phyloP scores from a whole-genome alignment of 2,797 vertebrate species.

The Morus bassanus region DNA sequence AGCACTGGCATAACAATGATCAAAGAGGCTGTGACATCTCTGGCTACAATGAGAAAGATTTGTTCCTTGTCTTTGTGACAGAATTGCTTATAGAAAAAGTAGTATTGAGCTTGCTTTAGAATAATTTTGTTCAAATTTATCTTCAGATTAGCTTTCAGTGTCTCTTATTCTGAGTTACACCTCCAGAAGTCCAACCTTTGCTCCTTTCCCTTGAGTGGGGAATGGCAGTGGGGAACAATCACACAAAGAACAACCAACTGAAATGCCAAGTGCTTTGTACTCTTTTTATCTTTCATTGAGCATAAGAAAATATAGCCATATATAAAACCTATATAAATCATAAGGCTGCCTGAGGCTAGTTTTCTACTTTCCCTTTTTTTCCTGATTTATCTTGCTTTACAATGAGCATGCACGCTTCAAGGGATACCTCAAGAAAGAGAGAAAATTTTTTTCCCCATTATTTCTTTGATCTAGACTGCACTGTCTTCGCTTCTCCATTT shows the following conservation, averaged over 20 bases:
- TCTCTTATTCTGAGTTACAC: background rate
- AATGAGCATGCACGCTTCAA: slow-evolving; percentile 13
- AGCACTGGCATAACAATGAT: background rate
- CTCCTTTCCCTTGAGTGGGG: background rate
- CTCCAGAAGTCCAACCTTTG: background rate
- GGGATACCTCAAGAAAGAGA: background rate
- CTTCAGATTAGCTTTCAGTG: background rate
- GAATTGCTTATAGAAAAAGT: background rate
- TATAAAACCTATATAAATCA: background rate
- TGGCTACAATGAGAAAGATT: background rate
- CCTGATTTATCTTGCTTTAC: slow-evolving; percentile 28
- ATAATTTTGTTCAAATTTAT: background rate
- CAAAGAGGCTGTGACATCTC: background rate
- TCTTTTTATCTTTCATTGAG: slow-evolving; percentile 37
- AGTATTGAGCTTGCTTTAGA: background rate
- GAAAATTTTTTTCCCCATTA: background rate
- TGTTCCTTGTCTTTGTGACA: background rate
- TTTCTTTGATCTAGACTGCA: background rate
- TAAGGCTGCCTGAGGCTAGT: slow-evolving; percentile 7
- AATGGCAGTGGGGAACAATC: background rate
- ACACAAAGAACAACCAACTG: background rate
- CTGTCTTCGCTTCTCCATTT: background rate
- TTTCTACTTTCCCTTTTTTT: slow-evolving; percentile 17
- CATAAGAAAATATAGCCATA: slow-evolving; percentile 13
- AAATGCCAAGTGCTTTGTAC: background rate